Evolutionary conservation across 2,113 vertebrate genomes (phyloP).

Genomic region (Megaleporinus macrocephalus): DNA sequence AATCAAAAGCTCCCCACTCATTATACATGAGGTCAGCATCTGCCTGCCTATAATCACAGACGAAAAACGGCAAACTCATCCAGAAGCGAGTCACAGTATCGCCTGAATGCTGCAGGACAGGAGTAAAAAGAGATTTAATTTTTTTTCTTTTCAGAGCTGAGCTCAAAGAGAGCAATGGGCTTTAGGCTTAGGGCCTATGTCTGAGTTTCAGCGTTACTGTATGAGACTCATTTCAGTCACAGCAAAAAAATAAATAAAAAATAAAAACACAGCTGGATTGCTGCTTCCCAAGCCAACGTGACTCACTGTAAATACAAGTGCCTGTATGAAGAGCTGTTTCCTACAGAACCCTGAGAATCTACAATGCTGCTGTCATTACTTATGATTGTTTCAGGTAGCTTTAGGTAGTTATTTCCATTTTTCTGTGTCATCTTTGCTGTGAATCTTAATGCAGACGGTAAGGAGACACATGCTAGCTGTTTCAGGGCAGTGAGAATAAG

Average conservation of each 20-base stretch:
- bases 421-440: background rate
- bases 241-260: too few relatives aligned
- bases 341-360: background rate
- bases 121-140: background rate
- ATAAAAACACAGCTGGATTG: background rate
- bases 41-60: conserved; percentile 31
- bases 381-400: background rate
- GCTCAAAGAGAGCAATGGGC: background rate
- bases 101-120: background rate
- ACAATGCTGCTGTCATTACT: background rate
- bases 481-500: background rate
- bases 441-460: background rate
- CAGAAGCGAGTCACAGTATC: conserved; percentile 34
- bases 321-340: background rate
- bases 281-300: conserved; percentile 6
- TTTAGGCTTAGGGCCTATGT: conserved; percentile 34
- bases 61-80: conserved; percentile 40
- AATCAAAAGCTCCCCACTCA: conserved; percentile 67
- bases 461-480: background rate
- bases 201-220: conserved; percentile 12
- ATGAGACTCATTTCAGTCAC: conserved; percentile 12
- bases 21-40: conserved; percentile 62
- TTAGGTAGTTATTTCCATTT: background rate
- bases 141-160: background rate
- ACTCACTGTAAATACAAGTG: conserved; percentile 9